Evolutionary conservation across 2,797 vertebrate species (phyloP).

Genomic region (Morus bassanus): DNA sequence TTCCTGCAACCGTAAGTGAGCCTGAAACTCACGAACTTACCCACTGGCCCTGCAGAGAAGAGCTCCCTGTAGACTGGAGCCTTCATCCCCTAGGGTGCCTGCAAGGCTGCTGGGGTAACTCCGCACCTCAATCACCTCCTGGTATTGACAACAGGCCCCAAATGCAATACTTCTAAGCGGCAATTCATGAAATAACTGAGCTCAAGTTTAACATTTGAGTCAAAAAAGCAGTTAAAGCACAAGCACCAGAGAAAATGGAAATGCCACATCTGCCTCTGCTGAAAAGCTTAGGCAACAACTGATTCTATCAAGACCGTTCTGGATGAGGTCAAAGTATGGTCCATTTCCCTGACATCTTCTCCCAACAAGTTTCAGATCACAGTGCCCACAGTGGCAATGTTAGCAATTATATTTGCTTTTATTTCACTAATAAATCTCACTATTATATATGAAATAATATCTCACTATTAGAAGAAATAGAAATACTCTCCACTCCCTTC

Average conservation of each 20-base stretch:
- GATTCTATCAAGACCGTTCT: not conserved
- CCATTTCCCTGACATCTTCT: not conserved
- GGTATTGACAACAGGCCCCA: accelerated
- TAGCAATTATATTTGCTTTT: not conserved
- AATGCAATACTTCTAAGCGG: not conserved
- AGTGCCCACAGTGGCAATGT: not conserved
- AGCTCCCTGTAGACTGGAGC: not conserved
- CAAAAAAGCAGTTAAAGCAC: not conserved
- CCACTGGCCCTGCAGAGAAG: not conserved
- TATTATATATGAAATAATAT: too few relatives aligned
- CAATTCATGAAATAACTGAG: not conserved
- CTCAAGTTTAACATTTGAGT: not conserved
- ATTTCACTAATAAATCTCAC: too few relatives aligned
- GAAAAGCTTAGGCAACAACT: not conserved
- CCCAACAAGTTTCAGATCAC: not conserved
- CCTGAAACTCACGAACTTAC: not conserved
- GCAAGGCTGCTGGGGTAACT: not conserved
- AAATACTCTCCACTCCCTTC: not conserved
- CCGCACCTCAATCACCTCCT: not conserved
- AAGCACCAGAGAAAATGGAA: not conserved
- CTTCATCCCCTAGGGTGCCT: too few relatives aligned
- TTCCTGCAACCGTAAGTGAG: not conserved
- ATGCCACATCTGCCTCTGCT: not conserved
- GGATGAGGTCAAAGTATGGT: not conserved
- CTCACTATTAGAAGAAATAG: not conserved